Evolutionary conservation across 1,140 invertebrate species (phyloP).

Genomic region (Augochlora pura): DNA sequence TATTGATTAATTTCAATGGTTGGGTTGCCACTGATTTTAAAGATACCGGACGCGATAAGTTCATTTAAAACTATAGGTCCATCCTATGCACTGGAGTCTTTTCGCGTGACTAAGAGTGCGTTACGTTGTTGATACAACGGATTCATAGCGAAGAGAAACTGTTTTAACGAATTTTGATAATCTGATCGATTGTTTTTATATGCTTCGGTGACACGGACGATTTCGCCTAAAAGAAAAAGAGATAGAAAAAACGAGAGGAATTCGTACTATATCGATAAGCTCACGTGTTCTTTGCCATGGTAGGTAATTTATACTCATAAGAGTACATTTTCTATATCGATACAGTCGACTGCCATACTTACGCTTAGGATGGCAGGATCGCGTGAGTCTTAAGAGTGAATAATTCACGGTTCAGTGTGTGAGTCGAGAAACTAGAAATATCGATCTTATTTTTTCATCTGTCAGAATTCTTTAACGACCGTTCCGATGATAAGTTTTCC

Average conservation of each 20-base stretch:
- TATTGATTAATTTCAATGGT: too few relatives aligned
- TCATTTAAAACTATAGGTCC: neutral
- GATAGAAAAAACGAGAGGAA: neutral
- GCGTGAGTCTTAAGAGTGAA: constrained; percentile 43
- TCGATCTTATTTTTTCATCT: constrained; percentile 43
- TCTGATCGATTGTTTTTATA: neutral
- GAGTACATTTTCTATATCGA: constrained; percentile 40
- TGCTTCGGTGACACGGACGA: constrained; percentile 26
- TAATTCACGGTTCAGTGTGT: constrained; percentile 27
- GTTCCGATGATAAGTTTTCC: constrained; percentile 18
- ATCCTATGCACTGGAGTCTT: neutral
- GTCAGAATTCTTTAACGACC: constrained; percentile 32
- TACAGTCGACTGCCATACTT: constrained; percentile 57
- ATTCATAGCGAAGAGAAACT: constrained; percentile 12
- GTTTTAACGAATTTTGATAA: constrained; percentile 22
- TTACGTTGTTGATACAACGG: constrained; percentile 23
- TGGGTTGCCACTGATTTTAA: too few relatives aligned
- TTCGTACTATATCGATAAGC: constrained; percentile 33
- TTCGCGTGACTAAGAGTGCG: neutral
- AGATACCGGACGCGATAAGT: too few relatives aligned
- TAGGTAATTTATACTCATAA: constrained; percentile 46
- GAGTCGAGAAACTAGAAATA: constrained; percentile 16
- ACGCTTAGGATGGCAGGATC: constrained; percentile 33
- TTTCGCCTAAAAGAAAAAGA: constrained; percentile 35
- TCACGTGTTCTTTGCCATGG: constrained; percentile 39